These are phyloP conservation scores for Theretra japonica DNA, from an alignment of 2,888 invertebrate species.

Conservation along the genomic window DNA sequence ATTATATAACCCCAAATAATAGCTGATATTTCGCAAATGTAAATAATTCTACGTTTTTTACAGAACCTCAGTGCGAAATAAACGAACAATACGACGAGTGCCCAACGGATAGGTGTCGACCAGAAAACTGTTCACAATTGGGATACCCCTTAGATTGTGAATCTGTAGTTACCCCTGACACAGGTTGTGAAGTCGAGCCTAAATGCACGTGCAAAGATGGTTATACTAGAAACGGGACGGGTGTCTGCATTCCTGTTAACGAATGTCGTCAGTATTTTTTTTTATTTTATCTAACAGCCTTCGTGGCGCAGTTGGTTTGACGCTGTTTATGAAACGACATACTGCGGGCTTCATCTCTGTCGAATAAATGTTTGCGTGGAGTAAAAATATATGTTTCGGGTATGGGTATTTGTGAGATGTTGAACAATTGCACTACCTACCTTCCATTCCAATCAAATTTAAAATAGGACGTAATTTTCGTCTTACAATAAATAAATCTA, in stretches of 20 bases:
- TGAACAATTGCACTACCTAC: too few species aligned
- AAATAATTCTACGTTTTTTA: neutral
- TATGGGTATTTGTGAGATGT: too few species aligned
- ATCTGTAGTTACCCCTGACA: neutral
- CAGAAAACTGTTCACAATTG: constrained; percentile 35
- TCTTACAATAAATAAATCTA: too few species aligned
- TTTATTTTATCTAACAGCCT: neutral
- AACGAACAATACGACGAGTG: constrained; percentile 35
- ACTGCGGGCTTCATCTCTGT: too few species aligned
- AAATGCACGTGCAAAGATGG: constrained; percentile 43
- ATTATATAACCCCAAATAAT: too few species aligned
- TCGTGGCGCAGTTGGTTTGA: too few species aligned
- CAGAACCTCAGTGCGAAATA: constrained; percentile 35
- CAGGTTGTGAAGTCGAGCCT: constrained; percentile 26
- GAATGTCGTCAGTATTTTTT: constrained; percentile 34
- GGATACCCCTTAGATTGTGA: constrained; percentile 32
- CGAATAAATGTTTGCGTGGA: too few species aligned
- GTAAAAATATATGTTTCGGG: too few species aligned
- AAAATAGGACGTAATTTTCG: too few species aligned
- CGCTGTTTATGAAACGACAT: too few species aligned
- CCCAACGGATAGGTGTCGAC: constrained; percentile 31
- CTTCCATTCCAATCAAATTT: too few species aligned
- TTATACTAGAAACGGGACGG: constrained; percentile 39
- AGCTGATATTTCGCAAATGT: neutral
- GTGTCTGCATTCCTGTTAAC: constrained; percentile 41